Conservation (phyloP, 2,888 invertebrate species). For the Pinctada fucata region DNA sequence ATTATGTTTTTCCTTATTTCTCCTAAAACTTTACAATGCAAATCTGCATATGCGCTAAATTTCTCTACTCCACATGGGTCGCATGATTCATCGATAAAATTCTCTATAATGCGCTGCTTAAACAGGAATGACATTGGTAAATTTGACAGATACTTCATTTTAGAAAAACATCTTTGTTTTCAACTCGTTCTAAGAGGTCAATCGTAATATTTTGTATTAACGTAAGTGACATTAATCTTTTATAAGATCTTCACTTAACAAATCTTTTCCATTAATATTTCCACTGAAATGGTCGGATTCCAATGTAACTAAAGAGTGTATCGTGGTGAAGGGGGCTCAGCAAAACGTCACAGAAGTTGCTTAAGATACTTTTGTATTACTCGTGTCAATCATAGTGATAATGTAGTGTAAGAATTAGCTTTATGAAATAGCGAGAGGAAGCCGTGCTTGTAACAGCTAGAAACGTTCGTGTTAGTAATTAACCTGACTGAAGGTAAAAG, state of each 20-base stretch:
- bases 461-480: too few species aligned
- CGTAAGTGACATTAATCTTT: constrained; percentile 15
- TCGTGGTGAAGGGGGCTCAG: neutral
- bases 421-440: neutral
- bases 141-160: too few species aligned
- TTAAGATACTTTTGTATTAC: neutral
- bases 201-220: neutral
- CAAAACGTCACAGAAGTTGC: neutral
- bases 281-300: neutral
- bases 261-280: constrained; percentile 12
- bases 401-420: neutral
- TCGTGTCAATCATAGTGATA: neutral
- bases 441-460: too few species aligned
- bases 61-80: too few species aligned
- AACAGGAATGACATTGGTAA: too few species aligned
- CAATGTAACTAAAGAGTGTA: neutral
- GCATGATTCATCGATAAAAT: too few species aligned
- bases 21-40: too few species aligned
- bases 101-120: too few species aligned
- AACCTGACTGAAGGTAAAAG: too few species aligned
- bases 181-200: neutral
- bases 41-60: too few species aligned
- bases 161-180: neutral
- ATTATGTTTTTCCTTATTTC: too few species aligned
- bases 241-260: constrained; percentile 3